Conservation (phyloP, 2,113 vertebrate genomes). For the Upupa epops region DNA sequence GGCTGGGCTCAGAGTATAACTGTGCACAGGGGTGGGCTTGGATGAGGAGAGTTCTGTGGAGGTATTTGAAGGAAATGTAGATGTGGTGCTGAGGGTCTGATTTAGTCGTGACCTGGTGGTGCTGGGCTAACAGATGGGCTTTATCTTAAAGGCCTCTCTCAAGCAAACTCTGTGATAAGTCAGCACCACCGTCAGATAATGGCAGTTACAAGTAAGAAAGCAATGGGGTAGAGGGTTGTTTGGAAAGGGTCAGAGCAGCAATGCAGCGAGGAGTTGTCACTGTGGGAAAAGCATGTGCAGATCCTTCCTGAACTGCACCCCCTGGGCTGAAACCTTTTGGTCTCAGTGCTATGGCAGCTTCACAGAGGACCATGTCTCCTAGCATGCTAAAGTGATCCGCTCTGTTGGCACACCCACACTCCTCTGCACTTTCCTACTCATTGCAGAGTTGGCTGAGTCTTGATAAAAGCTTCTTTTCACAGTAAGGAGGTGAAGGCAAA, state of each 20-base stretch:
- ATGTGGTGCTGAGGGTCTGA: no score
- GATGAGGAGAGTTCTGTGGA: not conserved
- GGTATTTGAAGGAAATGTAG: not conserved
- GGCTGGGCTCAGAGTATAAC: not conserved
- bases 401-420: not conserved
- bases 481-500: not conserved
- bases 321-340: not conserved
- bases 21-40: not conserved
- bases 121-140: no score
- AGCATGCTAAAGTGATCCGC: not conserved
- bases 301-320: not conserved
- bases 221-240: not conserved
- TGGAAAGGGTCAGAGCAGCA: not conserved
- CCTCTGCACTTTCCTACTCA: not conserved
- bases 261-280: not conserved
- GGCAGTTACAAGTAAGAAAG: rapidly evolving
- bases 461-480: not conserved
- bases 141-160: no score
- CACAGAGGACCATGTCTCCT: not conserved
- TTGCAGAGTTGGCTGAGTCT: rapidly evolving
- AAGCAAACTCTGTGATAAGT: no score
- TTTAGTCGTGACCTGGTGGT: no score
- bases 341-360: not conserved
- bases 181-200: not conserved
- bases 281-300: not conserved